Conservation (phyloP, 2,113 vertebrate genomes). For the Lasiurus cinereus region DNA sequence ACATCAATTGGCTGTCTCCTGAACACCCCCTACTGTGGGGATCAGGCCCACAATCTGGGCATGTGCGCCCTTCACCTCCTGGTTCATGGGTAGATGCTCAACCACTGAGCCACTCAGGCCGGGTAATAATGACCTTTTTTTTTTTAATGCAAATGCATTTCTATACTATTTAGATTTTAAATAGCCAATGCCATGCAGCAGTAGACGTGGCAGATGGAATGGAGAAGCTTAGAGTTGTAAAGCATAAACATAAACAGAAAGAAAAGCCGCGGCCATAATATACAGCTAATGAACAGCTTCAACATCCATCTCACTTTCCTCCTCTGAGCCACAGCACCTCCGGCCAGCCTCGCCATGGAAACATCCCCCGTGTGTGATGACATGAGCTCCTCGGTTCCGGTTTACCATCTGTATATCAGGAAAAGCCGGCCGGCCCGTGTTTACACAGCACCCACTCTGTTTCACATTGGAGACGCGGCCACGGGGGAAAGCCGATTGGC, state of each 20-base stretch:
- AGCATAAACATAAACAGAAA: background rate
- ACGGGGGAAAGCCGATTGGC: conserved; percentile 34
- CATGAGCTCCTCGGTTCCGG: background rate
- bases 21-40: no score
- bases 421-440: background rate
- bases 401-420: background rate
- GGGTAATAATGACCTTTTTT: background rate
- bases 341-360: background rate
- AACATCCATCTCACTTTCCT: background rate
- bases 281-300: background rate
- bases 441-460: background rate
- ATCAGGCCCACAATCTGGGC: no score
- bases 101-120: no score
- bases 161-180: background rate
- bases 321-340: background rate
- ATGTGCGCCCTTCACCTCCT: no score
- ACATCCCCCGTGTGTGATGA: background rate
- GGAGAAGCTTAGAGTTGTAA: background rate
- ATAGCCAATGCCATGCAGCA: background rate
- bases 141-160: background rate
- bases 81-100: no score
- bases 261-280: background rate
- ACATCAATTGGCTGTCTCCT: no score
- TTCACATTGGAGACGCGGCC: background rate
- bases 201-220: background rate